A percentile compares a stretch with the other conserved stretches of the same genome.
phyloP scores from a whole-genome alignment of 2,888 invertebrate genomes.

The Anoplius nigerrimus region DNA sequence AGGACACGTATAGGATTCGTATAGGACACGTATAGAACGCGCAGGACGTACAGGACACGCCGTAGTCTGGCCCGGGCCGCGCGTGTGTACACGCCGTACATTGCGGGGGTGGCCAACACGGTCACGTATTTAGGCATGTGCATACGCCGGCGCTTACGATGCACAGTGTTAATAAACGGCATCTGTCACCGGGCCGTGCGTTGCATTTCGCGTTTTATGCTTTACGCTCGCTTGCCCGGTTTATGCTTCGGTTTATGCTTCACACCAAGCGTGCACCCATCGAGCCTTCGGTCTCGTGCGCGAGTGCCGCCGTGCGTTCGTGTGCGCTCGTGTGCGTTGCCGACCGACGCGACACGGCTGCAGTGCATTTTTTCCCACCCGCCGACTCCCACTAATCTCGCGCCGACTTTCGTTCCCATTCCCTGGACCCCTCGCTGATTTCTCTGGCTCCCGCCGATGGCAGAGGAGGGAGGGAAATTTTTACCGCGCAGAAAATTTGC shows the following conservation, averaged over 20 bases:
- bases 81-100: not conserved
- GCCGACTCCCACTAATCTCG: conserved; percentile 45
- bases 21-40: no score
- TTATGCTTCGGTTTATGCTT: conserved; percentile 73
- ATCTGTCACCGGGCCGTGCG: conserved; percentile 71
- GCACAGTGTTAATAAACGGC: conserved; percentile 71
- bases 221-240: conserved; percentile 66
- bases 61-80: not conserved
- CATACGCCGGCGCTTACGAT: conserved; percentile 29
- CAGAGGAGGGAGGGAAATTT: conserved; percentile 38
- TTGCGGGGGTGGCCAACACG: not conserved
- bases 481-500: conserved; percentile 36
- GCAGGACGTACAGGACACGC: not conserved
- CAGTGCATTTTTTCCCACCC: conserved; percentile 44
- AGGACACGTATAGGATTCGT: no score
- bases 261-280: conserved; percentile 71
- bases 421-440: conserved; percentile 48
- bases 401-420: conserved; percentile 32
- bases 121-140: not conserved
- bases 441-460: conserved; percentile 36
- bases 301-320: conserved; percentile 48
- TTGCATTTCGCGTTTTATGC: conserved; percentile 72
- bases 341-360: conserved; percentile 59
- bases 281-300: no score
- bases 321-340: conserved; percentile 52